Evolutionary conservation across 2,888 invertebrate species (phyloP).

Genomic region (Apoda limacodes): DNA sequence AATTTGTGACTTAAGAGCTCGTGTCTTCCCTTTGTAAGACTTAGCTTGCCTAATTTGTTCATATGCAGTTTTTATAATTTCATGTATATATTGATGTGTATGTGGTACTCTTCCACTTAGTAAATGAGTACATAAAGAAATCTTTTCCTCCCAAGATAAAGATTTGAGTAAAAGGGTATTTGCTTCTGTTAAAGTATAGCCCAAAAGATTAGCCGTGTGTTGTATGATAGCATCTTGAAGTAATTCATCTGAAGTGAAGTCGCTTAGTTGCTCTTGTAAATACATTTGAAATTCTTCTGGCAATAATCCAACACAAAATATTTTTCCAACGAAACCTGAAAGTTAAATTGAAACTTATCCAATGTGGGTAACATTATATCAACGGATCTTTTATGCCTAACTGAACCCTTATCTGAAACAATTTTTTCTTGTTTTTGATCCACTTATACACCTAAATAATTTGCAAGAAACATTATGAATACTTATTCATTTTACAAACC

Average conservation of each 20-base stretch:
- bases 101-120: conserved; percentile 23
- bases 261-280: conserved; percentile 21
- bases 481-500: not conserved
- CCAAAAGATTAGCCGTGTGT: conserved; percentile 23
- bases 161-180: conserved; percentile 11
- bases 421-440: too few species aligned
- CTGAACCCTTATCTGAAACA: too few species aligned
- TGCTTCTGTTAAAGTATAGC: conserved; percentile 7
- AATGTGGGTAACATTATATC: not conserved
- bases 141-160: conserved; percentile 20
- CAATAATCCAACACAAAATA: conserved; percentile 36
- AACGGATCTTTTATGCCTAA: too few species aligned
- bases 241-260: conserved; percentile 19
- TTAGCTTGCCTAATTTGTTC: conserved; percentile 23
- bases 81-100: conserved; percentile 32
- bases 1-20: conserved; percentile 26
- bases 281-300: conserved; percentile 26
- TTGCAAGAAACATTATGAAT: not conserved
- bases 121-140: conserved; percentile 22
- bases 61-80: conserved; percentile 28
- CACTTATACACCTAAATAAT: too few species aligned
- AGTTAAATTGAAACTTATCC: not conserved
- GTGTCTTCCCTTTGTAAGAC: conserved; percentile 16
- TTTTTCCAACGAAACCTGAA: conserved; percentile 33
- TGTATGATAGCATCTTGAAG: conserved; percentile 24